Evolutionary conservation across 2,113 vertebrate species (phyloP).

Genomic region (Murina feae): DNA sequence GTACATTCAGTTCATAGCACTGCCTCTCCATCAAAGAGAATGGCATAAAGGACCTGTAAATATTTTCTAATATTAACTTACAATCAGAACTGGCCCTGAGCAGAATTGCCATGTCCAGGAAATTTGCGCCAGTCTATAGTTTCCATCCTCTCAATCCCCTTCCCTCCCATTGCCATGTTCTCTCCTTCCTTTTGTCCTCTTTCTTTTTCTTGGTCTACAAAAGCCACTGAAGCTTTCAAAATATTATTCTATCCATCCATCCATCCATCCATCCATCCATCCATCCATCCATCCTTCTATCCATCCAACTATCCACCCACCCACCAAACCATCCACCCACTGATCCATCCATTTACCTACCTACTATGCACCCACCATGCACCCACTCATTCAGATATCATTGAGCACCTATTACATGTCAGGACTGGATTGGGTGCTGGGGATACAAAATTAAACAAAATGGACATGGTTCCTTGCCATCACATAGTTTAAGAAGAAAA

Average conservation of each 20-base stretch:
- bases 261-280: too few species aligned
- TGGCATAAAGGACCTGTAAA: not conserved
- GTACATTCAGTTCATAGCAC: not conserved
- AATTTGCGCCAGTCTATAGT: rapidly evolving
- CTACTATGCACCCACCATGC: not conserved
- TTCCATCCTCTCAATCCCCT: not conserved
- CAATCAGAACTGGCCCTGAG: not conserved
- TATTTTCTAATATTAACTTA: not conserved
- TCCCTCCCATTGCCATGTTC: not conserved
- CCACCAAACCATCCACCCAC: too few species aligned
- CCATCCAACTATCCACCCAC: rapidly evolving
- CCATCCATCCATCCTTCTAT: rapidly evolving
- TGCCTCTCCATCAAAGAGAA: not conserved
- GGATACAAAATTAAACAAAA: not conserved
- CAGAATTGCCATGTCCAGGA: not conserved
- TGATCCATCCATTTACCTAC: not conserved
- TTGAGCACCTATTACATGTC: not conserved
- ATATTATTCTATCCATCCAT: not conserved
- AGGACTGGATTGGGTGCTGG: not conserved
- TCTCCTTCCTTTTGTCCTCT: not conserved
- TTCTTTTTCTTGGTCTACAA: not conserved
- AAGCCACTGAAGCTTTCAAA: not conserved
- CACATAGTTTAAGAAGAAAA: not conserved
- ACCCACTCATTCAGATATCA: not conserved
- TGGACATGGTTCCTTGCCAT: not conserved